Conservation (phyloP, 2,888 invertebrate genomes). For the Caenorhabditis angaria region DNA sequence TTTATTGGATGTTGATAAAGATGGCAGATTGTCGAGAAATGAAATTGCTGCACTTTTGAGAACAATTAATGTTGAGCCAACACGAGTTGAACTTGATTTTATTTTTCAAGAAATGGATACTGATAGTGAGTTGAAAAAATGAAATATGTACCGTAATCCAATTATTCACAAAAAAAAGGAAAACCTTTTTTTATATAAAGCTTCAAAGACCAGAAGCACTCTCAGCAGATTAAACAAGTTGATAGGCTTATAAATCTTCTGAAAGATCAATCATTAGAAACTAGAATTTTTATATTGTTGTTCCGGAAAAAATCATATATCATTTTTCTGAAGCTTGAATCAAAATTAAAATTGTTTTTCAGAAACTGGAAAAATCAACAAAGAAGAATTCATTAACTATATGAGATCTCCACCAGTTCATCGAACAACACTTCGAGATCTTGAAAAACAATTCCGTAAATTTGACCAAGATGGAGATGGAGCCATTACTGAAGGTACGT, state of each 20-base stretch:
- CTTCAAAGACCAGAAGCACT: too few relatives aligned
- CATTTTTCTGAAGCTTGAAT: neutral
- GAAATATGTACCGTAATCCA: too few relatives aligned
- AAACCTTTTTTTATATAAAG: too few relatives aligned
- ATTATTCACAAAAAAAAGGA: too few relatives aligned
- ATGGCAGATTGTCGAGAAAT: conserved; percentile 63
- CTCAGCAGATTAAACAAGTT: too few relatives aligned
- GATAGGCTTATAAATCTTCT: too few relatives aligned
- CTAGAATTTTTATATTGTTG: too few relatives aligned
- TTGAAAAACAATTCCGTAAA: conserved; percentile 63
- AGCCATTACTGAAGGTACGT: conserved; percentile 64
- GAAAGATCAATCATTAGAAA: too few relatives aligned
- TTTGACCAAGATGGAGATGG: conserved; percentile 69
- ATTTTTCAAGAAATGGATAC: conserved; percentile 70
- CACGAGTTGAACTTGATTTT: conserved; percentile 68
- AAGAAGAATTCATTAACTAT: conserved; percentile 68
- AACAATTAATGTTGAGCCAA: conserved; percentile 68
- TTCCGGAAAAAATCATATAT: too few relatives aligned
- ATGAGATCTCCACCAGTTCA: conserved; percentile 66
- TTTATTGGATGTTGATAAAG: conserved; percentile 69
- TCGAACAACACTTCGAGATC: conserved; percentile 63
- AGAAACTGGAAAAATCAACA: conserved; percentile 70
- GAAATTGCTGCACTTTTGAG: conserved; percentile 69
- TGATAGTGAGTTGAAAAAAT: conserved; percentile 54
- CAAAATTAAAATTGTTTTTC: conserved; percentile 21